phyloP scores from a whole-genome alignment of 1,140 invertebrate genomes.

The Plectus sambesii region DNA sequence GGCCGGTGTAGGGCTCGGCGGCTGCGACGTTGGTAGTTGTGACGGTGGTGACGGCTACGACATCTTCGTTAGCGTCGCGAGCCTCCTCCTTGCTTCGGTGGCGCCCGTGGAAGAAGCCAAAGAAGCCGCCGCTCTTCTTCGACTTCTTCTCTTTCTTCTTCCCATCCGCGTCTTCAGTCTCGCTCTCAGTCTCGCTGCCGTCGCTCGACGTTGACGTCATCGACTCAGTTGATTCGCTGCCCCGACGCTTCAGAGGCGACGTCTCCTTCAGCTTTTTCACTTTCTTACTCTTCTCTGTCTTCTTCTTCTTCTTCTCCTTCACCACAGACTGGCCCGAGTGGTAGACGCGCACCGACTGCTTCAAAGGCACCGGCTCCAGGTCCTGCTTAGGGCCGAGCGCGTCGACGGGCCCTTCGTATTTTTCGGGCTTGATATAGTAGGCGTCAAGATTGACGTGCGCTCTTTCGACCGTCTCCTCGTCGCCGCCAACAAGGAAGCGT shows the following conservation, averaged over 20 bases:
- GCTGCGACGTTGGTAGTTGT: no score
- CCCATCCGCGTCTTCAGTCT: conserved; percentile 11
- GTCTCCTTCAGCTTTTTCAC: conserved; percentile 2
- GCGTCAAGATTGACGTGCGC: conserved; percentile 15
- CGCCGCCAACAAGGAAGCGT: no score
- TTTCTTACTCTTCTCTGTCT: conserved; percentile 17
- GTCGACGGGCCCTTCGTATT: conserved; percentile 22
- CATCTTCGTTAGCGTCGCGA: no score
- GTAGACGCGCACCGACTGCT: conserved; percentile 12
- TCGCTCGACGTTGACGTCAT: conserved; percentile 18
- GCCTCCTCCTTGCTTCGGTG: no score
- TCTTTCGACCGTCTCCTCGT: no score
- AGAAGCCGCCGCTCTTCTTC: no score
- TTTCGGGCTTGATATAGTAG: conserved; percentile 9
- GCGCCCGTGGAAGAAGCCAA: no score
- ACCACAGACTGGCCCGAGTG: conserved; percentile 17
- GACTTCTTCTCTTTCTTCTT: conserved; percentile 21
- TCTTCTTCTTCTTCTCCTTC: conserved; percentile 11
- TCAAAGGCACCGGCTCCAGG: conserved; percentile 16
- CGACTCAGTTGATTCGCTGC: neutral
- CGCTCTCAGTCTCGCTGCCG: neutral
- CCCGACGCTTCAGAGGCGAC: conserved; percentile 6
- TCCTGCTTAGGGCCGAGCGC: conserved; percentile 12
- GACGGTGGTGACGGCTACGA: no score
- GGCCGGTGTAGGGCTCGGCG: conserved; percentile 14